phyloP scores from a whole-genome alignment of 2,888 invertebrate species.

The Polymixis lichenea region DNA sequence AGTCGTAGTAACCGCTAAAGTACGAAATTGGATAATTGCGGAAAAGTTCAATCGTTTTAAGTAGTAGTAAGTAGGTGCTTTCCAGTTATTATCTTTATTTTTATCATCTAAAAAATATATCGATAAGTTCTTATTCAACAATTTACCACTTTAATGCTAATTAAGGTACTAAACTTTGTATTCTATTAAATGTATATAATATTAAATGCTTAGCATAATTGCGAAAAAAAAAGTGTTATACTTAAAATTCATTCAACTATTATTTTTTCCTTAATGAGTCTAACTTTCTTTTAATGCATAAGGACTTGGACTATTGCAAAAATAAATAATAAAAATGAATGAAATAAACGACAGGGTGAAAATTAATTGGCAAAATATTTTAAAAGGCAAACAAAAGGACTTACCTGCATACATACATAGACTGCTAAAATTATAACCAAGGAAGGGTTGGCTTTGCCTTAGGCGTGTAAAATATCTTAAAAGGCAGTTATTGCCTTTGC shows the following conservation, averaged over 20 bases:
- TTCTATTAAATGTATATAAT: too few species aligned
- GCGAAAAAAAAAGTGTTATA: not conserved
- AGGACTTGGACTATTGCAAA: too few species aligned
- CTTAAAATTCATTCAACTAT: not conserved
- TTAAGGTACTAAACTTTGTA: not conserved
- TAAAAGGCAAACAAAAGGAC: too few species aligned
- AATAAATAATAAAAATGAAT: too few species aligned
- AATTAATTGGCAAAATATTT: too few species aligned
- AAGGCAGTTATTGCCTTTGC: not conserved
- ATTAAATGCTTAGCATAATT: too few species aligned
- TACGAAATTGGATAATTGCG: constrained; percentile 73
- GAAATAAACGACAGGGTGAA: too few species aligned
- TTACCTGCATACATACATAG: not conserved
- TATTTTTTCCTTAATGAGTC: too few species aligned
- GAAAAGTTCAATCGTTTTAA: constrained; percentile 63
- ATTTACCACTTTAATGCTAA: not conserved
- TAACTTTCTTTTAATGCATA: too few species aligned
- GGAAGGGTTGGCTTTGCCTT: too few species aligned
- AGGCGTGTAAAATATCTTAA: not conserved
- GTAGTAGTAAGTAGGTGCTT: not conserved
- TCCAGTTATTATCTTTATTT: constrained; percentile 5
- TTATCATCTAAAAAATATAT: not conserved
- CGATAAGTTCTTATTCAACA: not conserved
- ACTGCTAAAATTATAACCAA: too few species aligned
- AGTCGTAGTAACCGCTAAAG: constrained; percentile 71